phyloP scores from a whole-genome alignment of 2,797 vertebrate species.

The Siniperca obscura region DNA sequence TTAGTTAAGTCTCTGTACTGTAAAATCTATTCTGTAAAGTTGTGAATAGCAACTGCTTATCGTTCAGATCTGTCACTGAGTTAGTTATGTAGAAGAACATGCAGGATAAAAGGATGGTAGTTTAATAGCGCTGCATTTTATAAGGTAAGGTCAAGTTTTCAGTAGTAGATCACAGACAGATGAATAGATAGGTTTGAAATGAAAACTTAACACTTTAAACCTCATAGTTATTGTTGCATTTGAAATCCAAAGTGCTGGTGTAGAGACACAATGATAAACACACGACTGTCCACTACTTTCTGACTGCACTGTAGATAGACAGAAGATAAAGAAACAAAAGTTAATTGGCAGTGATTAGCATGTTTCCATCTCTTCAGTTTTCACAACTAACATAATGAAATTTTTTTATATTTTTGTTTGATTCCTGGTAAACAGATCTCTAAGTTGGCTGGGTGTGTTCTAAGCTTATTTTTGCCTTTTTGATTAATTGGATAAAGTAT shows the following conservation, averaged over 20 bases:
- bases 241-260: neutral
- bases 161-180: neutral
- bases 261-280: neutral
- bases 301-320: neutral
- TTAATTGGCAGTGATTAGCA: neutral
- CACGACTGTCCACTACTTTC: neutral
- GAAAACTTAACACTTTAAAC: neutral
- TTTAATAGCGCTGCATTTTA: neutral
- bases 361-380: neutral
- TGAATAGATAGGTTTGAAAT: neutral
- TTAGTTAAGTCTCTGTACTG: constrained; percentile 11
- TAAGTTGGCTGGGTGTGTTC: neutral
- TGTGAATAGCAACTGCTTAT: neutral
- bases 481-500: neutral
- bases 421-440: too few species aligned
- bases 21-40: constrained; percentile 19
- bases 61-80: neutral
- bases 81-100: neutral
- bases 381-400: too few species aligned
- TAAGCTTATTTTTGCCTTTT: neutral
- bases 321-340: neutral
- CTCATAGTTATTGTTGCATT: neutral
- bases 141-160: neutral
- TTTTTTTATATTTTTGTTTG: too few species aligned
- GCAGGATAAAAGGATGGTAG: neutral